Base-by-base conservation (phyloP, 2,797 vertebrate genomes). In the Zalophus californianus region DNA sequence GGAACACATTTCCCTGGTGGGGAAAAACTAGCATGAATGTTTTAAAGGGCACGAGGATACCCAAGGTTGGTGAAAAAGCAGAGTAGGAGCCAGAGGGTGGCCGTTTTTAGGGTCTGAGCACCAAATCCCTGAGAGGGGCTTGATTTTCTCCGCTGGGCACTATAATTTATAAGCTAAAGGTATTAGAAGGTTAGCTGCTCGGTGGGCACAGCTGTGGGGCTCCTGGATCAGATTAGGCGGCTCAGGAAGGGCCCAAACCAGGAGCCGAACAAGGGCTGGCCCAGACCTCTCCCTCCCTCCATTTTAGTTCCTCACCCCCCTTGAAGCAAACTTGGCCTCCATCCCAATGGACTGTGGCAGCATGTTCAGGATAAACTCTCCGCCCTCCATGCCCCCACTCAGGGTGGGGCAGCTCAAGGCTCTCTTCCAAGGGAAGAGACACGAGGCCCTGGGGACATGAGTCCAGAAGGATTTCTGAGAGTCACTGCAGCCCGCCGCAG, bases 401-500 rank as follows among this genome's bases (percentile, higher is more conserved):
- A 25, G 20, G 60, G 13, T 29, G 3, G 18, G 10, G 23, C 44
- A n/a, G 80, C 62, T n/a, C 38, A 14, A 35, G 64, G 48, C 21
- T 75, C 58, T 78, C 41, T 14, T 41, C 38, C 7, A 1, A 1
- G 35, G n/a, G 52, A 89, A 15, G 50, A 89, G 41, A 62, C 16
- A 1, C 16, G 7, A 25, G 44, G 44, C 29, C 20, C 27, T 72
- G 32, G 13, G 72, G 48, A 25, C 25, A 0, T 15, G n/a, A 5
- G 72, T 64, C 35, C 41, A 16, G 56, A 50, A 72, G 62, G 83
- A 44, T 7, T 73, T 25, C 73, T 44, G 29, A 4, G 21, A 25
- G 21, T 77, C 27, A 3, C 20, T 44, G 48, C 20, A 5, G 50
- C 14, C 29, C 13, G 62, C 5, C 3, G 0, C 1, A 0, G 0